Base-by-base conservation (phyloP, 1,140 invertebrate genomes). In the Drosophila yakuba region DNA sequence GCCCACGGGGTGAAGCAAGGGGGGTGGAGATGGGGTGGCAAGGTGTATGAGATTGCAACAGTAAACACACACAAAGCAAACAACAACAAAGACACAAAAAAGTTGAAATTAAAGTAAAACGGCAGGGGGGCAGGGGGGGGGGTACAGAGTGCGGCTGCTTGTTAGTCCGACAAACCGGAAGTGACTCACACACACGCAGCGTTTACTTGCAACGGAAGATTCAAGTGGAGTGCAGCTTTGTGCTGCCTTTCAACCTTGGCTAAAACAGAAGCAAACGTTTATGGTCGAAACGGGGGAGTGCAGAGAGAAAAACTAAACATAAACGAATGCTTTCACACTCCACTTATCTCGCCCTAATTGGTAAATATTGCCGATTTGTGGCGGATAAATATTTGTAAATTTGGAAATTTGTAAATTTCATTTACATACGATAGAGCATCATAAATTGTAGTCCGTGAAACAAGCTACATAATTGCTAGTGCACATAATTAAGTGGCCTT, bases 21-120 rank as follows among this genome's bases (percentile, higher is more conserved):
- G 17, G 17, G 17, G 17, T 17, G 17, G 17, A 17, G 17, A 17
- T 17, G 12, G 38, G 15, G 4, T 10, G 28, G 17, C 10, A 2
- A 43, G 64, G 48, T 48, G 67, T 72, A 63, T 82, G 80, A 69
- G 78, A 82, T 82, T 82, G 80, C 75, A 79, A 83, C 75, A 75
- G 80, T 71, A 75, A 78, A 74, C 69, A 79, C 69, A 79, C 63
- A 64, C 58, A 60, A 71, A 60, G 38, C 55, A 76, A 66, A 74
- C 48, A 76, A 80, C 47, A 75, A 79, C 60, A 82, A 80, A 72
- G 64, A 67, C 61, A 71, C 55, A 63, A 63, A 68, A 63, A 73
- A 84, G 80, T 76, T 84, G 62, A 84, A 85, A 77, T 84, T 84
- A 76, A 80, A 84, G 66, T 66, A 64, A 64, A 77, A 73, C 35